Evolutionary conservation across 2,888 invertebrate species (phyloP), one percentile per base, ranked within the genome.

Genomic region (Entomobrya proxima): DNA sequence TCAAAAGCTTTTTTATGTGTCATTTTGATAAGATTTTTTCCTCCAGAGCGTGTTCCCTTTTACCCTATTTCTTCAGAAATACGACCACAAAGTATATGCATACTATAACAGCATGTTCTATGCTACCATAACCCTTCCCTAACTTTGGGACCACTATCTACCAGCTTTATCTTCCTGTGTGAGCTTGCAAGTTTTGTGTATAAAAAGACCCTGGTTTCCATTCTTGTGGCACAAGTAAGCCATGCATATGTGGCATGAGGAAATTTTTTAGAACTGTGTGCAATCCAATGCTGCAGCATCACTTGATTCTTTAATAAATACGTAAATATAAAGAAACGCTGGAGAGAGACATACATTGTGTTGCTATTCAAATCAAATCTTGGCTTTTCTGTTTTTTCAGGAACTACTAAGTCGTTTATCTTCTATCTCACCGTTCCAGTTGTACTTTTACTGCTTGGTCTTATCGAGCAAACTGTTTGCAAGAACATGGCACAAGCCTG

Each of bases 21-120:
- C 88, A 88, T 86, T 89, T 88, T 75, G 88, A 89, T 88, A 89
- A 88, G 87, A 84, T 87, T 86, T 81, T 86, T 84, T 86, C 82
- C 76, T 89, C 37, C 6, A 30, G 58, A 58, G 58, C 35, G 32
- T 30, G 61, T n/a, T 64, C 61, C 35, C 11, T 64, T 61, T 64
- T 77, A 64, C 58, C 72, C 37, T 37, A 61, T 37, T 67, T 64
- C 67, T 74, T 50, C 30, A 37, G 37, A 24, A 75, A 30, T 44
- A 55, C 30, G 7, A 35, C 40, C 44, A 30, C 27, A 47, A 82
- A 52, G n/a, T 47, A 21, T 21, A 69, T 35, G 64, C 76, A 9
- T 52, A 40, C 37, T 30, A 30, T 44, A 7, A 44, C 47, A 24
- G 13, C n/a, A 18, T 74, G 32, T n/a, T 74, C 47, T 32, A 44